These are phyloP conservation scores for Gymnocephalus cernua DNA, from an alignment of 2,113 vertebrate species.

Conservation along the genomic window DNA sequence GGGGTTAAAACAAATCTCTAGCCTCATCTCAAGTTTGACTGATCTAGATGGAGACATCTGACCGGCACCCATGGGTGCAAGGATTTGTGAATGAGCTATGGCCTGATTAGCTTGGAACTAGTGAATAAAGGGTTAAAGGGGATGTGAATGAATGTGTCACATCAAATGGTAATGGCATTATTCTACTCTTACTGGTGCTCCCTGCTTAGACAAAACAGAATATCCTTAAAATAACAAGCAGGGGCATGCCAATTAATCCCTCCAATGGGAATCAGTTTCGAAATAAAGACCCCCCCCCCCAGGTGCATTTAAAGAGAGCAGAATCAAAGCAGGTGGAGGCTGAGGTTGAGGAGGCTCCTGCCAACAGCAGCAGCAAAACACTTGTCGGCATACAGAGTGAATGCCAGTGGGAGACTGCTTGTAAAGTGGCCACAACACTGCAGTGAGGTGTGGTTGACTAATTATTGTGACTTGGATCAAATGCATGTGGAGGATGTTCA, in stretches of 20 bases:
- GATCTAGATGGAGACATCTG: not conserved
- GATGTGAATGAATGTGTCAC: slow-evolving; percentile 23
- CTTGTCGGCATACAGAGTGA: not conserved
- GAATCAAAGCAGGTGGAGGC: slow-evolving; percentile 30
- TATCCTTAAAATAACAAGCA: slow-evolving; percentile 46
- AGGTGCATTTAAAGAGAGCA: not conserved
- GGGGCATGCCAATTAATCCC: slow-evolving; percentile 1
- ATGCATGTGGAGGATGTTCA: not conserved
- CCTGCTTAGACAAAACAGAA: slow-evolving; percentile 20
- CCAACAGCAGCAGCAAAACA: slow-evolving; percentile 11
- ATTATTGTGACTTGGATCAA: not conserved
- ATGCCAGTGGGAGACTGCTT: not conserved
- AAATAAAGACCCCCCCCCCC: not conserved
- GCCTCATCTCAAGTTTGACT: slow-evolving; percentile 20
- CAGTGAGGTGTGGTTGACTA: not conserved
- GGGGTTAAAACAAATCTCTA: slow-evolving; percentile 45
- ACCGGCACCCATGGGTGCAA: not conserved
- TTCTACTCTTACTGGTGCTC: not conserved
- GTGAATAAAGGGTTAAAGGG: slow-evolving; percentile 5
- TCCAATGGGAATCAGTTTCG: slow-evolving; percentile 15
- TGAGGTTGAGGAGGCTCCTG: not conserved
- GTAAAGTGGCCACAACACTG: not conserved
- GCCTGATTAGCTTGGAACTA: not conserved
- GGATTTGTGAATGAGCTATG: slow-evolving; percentile 5
- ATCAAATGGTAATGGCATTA: not conserved